Base-by-base conservation (phyloP, 2,888 invertebrate genomes). In the Caradrina clavipalpis region DNA sequence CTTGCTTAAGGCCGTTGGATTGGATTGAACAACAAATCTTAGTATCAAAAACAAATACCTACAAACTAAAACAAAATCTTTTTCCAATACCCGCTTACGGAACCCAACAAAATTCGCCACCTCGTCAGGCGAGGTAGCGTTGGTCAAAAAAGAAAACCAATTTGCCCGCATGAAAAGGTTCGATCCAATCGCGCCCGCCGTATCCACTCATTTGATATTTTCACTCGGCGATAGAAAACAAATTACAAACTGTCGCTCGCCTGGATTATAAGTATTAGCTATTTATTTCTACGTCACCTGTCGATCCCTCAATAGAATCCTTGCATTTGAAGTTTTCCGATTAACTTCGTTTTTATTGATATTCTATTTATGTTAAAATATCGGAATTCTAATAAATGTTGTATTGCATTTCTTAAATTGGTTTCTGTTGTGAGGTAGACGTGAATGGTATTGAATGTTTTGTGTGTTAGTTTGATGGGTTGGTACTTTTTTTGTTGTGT, bases 171-270 rank as follows among this genome's bases (percentile, higher is more conserved):
- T 95, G 95, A 95, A 95, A 95, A 95, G 95, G 91, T 93, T 93
- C 94, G 92, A 94, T 93, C 94, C 94, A 92, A 94, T 94, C 91
- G 91, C 89, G 82, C 84, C 81, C 84, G 89, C 90, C 93, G 93
- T 93, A 94, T 94, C 94, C 94, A 95, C 95, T 95, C 94, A 95
- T 95, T 95, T 93, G 94, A 94, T 94, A 95, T 95, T 95, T 95
- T 92, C 94, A 91, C 93, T 92, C 89, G 88, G 73, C 90, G 89
- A 91, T 91, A 92, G 90, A 91, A 92, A 95, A 94, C 95, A 95
- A 96, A 96, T 95, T 95, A 95, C 94, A 93, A 95, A 92, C 91
- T 94, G 93, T 93, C 93, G 91, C 74, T 85, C 84, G 81, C 79
- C 83, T 72, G 83, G 88, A 91, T 92, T 93, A 92, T 93, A 91